A percentile compares a stretch with the other conserved stretches of the same genome.
phyloP scores from a whole-genome alignment of 1,140 invertebrate species.

The Drosophila paulistorum region DNA sequence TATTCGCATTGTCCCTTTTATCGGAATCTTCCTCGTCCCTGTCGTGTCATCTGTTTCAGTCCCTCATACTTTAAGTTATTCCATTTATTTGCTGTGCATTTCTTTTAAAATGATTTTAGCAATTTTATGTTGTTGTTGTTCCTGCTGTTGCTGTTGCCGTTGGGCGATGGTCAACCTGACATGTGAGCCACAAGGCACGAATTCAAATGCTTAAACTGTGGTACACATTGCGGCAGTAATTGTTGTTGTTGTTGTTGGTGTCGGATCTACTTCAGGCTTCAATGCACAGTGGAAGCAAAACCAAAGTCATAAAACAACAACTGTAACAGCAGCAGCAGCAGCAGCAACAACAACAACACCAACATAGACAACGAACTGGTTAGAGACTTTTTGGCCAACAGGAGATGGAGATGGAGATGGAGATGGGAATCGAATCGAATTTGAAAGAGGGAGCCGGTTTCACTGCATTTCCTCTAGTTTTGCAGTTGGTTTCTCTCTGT shows the following conservation, averaged over 20 bases:
- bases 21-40: background rate
- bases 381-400: slow-evolving; percentile 40
- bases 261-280: slow-evolving; percentile 57
- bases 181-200: slow-evolving; percentile 73
- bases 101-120: slow-evolving; percentile 38
- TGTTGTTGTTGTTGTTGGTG: slow-evolving; percentile 37
- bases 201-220: slow-evolving; percentile 75
- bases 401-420: slow-evolving; percentile 9
- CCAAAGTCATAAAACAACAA: slow-evolving; percentile 66
- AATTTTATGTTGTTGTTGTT: slow-evolving; percentile 33
- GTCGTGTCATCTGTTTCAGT: background rate
- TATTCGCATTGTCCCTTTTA: background rate
- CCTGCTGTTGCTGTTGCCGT: slow-evolving; percentile 50
- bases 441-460: slow-evolving; percentile 44
- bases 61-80: background rate
- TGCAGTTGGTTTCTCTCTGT: too few relatives aligned
- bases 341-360: slow-evolving; percentile 13
- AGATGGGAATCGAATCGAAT: slow-evolving; percentile 23
- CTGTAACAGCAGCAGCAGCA: slow-evolving; percentile 26
- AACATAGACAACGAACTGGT: slow-evolving; percentile 54
- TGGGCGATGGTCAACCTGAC: slow-evolving; percentile 62
- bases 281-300: slow-evolving; percentile 61
- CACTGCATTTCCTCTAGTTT: background rate
- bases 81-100: slow-evolving; percentile 34
- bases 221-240: slow-evolving; percentile 51